A percentile compares a stretch with the other conserved stretches of the same genome.
These are phyloP conservation scores for Eutolmus rufibarbis DNA, from an alignment of 2,888 invertebrate genomes.

Conservation along the genomic window DNA sequence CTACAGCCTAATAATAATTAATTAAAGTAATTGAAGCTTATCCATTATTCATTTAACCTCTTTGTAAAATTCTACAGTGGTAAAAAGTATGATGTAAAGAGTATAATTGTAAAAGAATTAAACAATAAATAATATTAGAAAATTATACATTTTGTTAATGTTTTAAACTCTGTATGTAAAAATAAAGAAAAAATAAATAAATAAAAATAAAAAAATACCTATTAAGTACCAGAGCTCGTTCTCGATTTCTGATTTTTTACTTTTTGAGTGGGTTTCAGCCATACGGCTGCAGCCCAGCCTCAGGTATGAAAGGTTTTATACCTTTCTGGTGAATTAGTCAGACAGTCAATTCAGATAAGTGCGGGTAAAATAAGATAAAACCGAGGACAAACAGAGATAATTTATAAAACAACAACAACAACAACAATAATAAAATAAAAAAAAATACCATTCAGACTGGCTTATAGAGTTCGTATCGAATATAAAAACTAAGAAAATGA, in stretches of 20 bases:
- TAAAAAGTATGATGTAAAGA: too few relatives aligned
- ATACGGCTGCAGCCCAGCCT: not conserved
- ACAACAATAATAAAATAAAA: not conserved
- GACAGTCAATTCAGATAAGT: slow-evolving; percentile 7
- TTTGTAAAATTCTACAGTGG: too few relatives aligned
- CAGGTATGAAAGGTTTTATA: not conserved
- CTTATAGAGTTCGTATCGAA: not conserved
- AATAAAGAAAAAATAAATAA: not conserved
- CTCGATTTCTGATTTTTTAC: not conserved
- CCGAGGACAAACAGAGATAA: not conserved
- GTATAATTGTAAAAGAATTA: too few relatives aligned
- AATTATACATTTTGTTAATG: too few relatives aligned
- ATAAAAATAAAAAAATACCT: too few relatives aligned
- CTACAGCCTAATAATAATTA: too few relatives aligned
- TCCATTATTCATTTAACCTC: too few relatives aligned
- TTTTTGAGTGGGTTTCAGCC: not conserved
- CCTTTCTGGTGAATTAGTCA: not conserved
- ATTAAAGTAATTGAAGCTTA: too few relatives aligned
- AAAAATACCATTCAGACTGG: not conserved
- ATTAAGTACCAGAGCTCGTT: too few relatives aligned
- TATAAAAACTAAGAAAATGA: not conserved
- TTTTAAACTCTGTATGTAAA: too few relatives aligned
- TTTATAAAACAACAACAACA: not conserved
- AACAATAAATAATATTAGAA: too few relatives aligned
- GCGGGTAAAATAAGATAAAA: not conserved